A percentile compares a stretch with the other conserved stretches of the same genome.
Conservation (phyloP, 2,888 invertebrate genomes). For the Trachelus tabidus region DNA sequence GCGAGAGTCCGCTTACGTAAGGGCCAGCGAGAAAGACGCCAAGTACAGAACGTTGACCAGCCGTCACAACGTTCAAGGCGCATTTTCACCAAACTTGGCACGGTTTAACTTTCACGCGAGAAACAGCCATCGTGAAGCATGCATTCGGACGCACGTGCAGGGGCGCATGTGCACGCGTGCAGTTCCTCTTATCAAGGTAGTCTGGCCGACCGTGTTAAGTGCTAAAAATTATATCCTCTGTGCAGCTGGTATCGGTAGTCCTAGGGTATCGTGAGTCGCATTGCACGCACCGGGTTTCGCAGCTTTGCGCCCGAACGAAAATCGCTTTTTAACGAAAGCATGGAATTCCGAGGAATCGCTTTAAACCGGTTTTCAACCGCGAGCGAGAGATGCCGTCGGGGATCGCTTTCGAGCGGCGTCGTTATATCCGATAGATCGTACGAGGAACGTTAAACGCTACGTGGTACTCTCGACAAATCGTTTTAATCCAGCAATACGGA, state of each 20-base stretch:
- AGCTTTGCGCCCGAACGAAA: constrained; percentile 16
- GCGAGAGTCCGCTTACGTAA: constrained; percentile 4
- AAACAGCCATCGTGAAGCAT: neutral
- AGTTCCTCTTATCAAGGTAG: neutral
- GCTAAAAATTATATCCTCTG: neutral
- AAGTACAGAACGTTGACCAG: constrained; percentile 20
- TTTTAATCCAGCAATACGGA: neutral
- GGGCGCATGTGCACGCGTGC: neutral
- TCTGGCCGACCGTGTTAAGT: neutral
- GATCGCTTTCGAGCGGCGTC: neutral
- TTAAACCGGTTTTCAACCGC: constrained; percentile 30
- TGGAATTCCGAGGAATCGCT: constrained; percentile 32
- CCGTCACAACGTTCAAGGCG: neutral
- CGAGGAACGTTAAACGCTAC: neutral
- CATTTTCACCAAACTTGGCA: constrained; percentile 15
- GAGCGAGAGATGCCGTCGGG: neutral
- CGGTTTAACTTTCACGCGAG: constrained; percentile 10
- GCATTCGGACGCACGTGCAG: neutral
- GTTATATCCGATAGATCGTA: neutral
- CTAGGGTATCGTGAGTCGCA: neutral
- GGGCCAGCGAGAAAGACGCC: constrained; percentile 18
- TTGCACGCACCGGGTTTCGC: neutral
- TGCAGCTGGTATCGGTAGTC: neutral
- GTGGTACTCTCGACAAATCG: neutral
- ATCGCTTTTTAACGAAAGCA: constrained; percentile 35